Conservation (phyloP, 1,140 invertebrate genomes). For the Bombus terrestris region DNA sequence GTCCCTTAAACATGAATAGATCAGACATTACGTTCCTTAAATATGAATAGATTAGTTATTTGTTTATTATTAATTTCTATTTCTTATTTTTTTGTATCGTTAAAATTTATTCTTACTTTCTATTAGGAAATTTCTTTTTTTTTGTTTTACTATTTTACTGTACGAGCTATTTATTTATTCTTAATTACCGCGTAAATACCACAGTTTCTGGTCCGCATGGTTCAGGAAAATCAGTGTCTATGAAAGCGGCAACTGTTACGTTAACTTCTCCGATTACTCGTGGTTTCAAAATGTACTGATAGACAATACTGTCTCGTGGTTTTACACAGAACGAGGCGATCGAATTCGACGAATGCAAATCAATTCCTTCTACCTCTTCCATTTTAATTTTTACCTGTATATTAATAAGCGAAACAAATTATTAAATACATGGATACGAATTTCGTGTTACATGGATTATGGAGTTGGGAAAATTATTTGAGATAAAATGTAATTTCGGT, state of each 20-base stretch:
- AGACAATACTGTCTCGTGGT: constrained; percentile 79
- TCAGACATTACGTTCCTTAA: constrained; percentile 82
- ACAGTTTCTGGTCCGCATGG: constrained; percentile 82
- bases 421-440: not conserved
- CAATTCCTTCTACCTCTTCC: constrained; percentile 80
- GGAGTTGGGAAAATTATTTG: too few relatives aligned
- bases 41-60: not conserved
- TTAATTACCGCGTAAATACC: constrained; percentile 78
- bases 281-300: constrained; percentile 83
- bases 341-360: constrained; percentile 72
- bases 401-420: not conserved
- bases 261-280: constrained; percentile 84
- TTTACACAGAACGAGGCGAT: constrained; percentile 78
- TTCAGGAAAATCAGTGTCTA: constrained; percentile 79
- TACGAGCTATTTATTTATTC: not conserved
- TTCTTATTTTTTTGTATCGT: not conserved
- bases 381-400: constrained; percentile 83
- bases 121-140: not conserved
- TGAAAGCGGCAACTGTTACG: constrained; percentile 84
- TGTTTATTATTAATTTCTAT: not conserved
- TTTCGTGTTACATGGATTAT: too few relatives aligned
- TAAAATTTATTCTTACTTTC: not conserved
- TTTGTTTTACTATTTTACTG: not conserved
- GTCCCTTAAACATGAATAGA: constrained; percentile 79
- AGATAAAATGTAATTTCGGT: too few relatives aligned